Conservation (phyloP, 2,888 invertebrate genomes). For the Tipula unca region DNA sequence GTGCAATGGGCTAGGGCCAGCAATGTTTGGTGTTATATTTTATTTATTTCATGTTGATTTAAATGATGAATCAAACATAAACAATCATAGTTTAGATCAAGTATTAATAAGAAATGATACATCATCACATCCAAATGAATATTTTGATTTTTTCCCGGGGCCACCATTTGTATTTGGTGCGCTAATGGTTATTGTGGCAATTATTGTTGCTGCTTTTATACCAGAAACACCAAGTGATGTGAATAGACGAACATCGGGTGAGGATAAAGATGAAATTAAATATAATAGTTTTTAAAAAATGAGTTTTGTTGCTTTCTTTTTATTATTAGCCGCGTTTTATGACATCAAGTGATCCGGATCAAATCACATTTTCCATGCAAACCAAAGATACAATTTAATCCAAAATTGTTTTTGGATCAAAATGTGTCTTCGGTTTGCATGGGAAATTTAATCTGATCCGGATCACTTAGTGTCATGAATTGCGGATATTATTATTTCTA, state of each 20-base stretch:
- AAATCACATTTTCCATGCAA: too few relatives aligned
- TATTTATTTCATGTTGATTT: conserved; percentile 97
- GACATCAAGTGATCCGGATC: too few relatives aligned
- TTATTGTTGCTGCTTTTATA: conserved; percentile 84
- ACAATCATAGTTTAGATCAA: conserved; percentile 29
- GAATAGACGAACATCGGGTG: conserved; percentile 42
- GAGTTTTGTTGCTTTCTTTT: not conserved
- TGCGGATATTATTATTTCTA: not conserved
- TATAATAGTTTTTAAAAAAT: conserved; percentile 23
- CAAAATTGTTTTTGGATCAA: too few relatives aligned
- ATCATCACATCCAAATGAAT: conserved; percentile 41
- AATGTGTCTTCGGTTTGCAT: too few relatives aligned
- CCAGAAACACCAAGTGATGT: conserved; percentile 52
- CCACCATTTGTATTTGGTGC: conserved; percentile 99
- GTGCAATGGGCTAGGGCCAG: conserved; percentile 96
- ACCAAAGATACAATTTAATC: too few relatives aligned
- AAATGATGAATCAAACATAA: conserved; percentile 56
- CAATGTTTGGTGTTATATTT: conserved; percentile 97
- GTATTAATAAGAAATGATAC: conserved; percentile 36
- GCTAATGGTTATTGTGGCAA: conserved; percentile 88
- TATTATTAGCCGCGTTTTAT: too few relatives aligned
- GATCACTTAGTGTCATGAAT: too few relatives aligned
- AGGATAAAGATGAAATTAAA: conserved; percentile 51
- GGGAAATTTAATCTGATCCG: too few relatives aligned
- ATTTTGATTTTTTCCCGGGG: conserved; percentile 78